Percentiles rank a stretch among this genome's conserved stretches.
phyloP scores from a whole-genome alignment of 2,113 vertebrate genomes.

The Cyrtonyx montezumae region DNA sequence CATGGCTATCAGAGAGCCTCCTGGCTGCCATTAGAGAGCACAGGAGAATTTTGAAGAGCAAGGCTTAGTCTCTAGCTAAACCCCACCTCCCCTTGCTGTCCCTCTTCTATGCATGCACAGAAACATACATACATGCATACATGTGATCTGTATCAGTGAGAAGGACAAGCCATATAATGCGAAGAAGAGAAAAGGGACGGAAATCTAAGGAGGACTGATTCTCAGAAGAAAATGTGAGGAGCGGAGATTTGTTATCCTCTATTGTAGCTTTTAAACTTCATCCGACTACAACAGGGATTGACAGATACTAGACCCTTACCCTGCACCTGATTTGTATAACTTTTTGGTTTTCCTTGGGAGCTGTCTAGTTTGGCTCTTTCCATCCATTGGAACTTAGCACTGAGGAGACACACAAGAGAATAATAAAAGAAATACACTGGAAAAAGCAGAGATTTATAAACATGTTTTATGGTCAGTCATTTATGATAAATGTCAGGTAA shows the following conservation, averaged over 20 bases:
- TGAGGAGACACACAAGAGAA: background rate
- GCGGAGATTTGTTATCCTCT: background rate
- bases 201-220: background rate
- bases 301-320: background rate
- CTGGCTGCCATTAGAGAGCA: background rate
- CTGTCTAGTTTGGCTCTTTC: background rate
- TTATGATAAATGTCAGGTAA: background rate
- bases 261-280: background rate
- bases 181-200: background rate
- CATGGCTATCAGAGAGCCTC: background rate
- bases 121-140: background rate
- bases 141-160: background rate
- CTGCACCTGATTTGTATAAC: fast-evolving
- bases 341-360: background rate
- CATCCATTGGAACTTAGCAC: background rate
- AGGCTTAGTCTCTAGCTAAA: background rate
- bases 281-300: background rate
- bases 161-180: background rate
- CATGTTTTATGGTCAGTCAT: background rate
- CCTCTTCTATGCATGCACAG: fast-evolving
- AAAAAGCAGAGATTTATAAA: background rate
- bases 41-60: background rate
- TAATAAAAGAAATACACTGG: background rate
- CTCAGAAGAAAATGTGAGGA: background rate
- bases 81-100: fast-evolving